A percentile compares a stretch with the other conserved stretches of the same genome.
These are phyloP conservation scores for Chrysoperla carnea DNA, from an alignment of 1,140 invertebrate species.

Conservation along the genomic window DNA sequence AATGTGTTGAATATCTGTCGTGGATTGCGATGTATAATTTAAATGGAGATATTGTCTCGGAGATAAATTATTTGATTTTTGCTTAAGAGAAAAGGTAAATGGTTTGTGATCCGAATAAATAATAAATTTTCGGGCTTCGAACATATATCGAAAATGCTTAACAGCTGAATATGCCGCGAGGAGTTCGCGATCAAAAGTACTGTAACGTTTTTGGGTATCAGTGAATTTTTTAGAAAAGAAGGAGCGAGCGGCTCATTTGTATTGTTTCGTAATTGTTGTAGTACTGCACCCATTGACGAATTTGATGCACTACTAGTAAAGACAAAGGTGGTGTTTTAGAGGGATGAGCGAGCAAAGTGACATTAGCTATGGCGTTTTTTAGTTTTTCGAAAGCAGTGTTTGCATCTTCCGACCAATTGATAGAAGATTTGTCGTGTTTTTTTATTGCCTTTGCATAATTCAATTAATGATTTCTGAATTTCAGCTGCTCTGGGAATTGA, in stretches of 20 bases:
- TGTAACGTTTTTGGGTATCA: constrained; percentile 17
- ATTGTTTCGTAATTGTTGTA: constrained; percentile 14
- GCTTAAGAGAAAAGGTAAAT: constrained; percentile 4
- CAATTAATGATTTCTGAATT: constrained; percentile 10
- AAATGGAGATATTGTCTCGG: no score
- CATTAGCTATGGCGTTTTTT: neutral
- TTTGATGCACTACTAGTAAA: constrained; percentile 16
- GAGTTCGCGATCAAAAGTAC: constrained; percentile 25
- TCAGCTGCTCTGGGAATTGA: constrained; percentile 10
- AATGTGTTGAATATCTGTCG: no score
- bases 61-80: neutral
- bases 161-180: constrained; percentile 24
- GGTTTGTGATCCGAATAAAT: constrained; percentile 21
- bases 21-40: no score
- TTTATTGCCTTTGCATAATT: constrained; percentile 11
- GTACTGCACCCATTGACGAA: constrained; percentile 13
- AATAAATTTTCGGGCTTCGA: constrained; percentile 12
- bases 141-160: constrained; percentile 13
- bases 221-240: constrained; percentile 18
- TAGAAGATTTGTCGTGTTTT: constrained; percentile 11
- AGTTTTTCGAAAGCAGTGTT: constrained; percentile 8
- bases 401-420: constrained; percentile 8
- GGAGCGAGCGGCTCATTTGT: constrained; percentile 12
- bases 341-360: neutral
- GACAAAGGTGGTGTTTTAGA: constrained; percentile 1